Evolutionary conservation across 2,888 invertebrate genomes (phyloP), one percentile per base, ranked within the genome.

Genomic region (Copidosoma aretas): DNA sequence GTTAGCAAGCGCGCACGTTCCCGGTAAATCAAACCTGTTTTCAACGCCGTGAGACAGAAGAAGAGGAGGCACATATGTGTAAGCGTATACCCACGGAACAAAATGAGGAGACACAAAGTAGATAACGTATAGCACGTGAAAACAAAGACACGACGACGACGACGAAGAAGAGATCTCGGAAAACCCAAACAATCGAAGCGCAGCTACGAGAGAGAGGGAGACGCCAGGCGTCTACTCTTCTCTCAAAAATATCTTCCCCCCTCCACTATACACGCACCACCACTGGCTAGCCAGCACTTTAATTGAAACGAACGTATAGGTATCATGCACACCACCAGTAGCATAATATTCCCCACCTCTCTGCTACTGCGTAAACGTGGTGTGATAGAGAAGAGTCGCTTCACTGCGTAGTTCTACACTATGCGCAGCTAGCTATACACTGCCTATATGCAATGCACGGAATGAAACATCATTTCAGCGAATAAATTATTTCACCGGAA

Each of bases 401-500:
- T 3, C 52, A n/a, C n/a, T n/a, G n/a, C n/a, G n/a, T n/a, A n/a
- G n/a, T n/a, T n/a, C n/a, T n/a, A 52, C 3, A 46, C 15, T 14
- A 21, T 56, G 56, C 24, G 22, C 41, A 10, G 39, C 58, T n/a
- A 22, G 19, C 19, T 32, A 8, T 8, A 17, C 43, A 46, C 2
- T 54, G 39, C 32, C 57, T 25, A 24, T 32, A 32, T 8, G 8
- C 32, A 32, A 32, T 43, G 54, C 21, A 17, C 22, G 19, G 58
- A 67, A 67, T 67, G 71, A 71, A 67, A 67, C 65, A 68, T 71
- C 65, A 71, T 68, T 71, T 71, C 68, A 60, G 49, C 68, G 59
- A 63, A 63, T 71, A 68, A 71, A 68, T 71, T 68, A 71, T 68
- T 56, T 60, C 54, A 65, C 56, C 68, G 71, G 68, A 71, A 71